Evolutionary conservation across 2,888 invertebrate species (phyloP).

Genomic region (Myopa tessellatipennis): DNA sequence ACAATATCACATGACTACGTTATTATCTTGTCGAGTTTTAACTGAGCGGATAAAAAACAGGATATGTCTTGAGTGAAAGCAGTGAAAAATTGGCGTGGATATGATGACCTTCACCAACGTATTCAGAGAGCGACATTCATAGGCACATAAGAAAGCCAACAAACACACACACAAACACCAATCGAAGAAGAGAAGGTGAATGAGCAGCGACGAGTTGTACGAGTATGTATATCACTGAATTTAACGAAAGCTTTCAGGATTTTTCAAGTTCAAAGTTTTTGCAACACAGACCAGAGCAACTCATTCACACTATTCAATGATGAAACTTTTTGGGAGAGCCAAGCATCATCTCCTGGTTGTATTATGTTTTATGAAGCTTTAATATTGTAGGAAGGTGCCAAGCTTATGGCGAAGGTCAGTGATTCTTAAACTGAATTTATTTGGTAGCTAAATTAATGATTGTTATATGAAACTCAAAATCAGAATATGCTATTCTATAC

Average conservation of each 20-base stretch:
- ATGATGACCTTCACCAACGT: conserved; percentile 63
- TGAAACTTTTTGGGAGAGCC: neutral
- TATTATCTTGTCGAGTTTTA: conserved; percentile 25
- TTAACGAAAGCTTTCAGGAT: conserved; percentile 39
- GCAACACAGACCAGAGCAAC: conserved; percentile 42
- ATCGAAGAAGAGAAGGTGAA: conserved; percentile 29
- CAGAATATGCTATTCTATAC: too few relatives aligned
- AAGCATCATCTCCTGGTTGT: neutral
- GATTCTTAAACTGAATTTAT: neutral
- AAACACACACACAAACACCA: conserved; percentile 36
- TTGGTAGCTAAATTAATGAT: too few relatives aligned
- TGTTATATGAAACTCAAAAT: too few relatives aligned
- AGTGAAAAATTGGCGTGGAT: conserved; percentile 51
- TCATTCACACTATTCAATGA: neutral
- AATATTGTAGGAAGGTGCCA: neutral
- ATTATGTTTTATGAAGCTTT: neutral
- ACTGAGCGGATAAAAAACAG: conserved; percentile 29
- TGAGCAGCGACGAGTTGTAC: conserved; percentile 9
- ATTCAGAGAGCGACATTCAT: conserved; percentile 26
- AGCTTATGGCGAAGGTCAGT: neutral
- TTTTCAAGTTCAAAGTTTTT: conserved; percentile 58
- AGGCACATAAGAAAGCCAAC: neutral
- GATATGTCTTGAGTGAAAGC: conserved; percentile 33
- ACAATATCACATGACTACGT: conserved; percentile 10
- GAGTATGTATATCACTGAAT: conserved; percentile 13